phyloP scores from a whole-genome alignment of 2,888 invertebrate species.

The Sisyra terminalis region DNA sequence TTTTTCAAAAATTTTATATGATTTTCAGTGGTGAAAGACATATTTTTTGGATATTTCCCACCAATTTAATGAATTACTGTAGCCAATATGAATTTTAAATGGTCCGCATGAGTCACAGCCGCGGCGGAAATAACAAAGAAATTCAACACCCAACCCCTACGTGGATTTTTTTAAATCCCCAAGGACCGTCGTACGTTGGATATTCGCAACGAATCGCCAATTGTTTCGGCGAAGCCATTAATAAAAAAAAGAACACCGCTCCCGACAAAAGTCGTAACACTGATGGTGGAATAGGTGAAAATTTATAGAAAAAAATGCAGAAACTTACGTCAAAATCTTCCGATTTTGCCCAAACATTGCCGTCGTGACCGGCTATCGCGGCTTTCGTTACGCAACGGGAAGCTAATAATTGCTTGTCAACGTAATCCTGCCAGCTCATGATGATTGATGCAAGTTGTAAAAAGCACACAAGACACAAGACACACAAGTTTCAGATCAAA shows the following conservation, averaged over 20 bases:
- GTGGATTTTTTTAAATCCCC: no score
- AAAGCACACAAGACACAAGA: conserved; percentile 23
- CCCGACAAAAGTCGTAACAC: background rate
- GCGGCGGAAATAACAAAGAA: conserved; percentile 48
- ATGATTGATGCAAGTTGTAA: conserved; percentile 25
- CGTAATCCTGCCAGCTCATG: conserved; percentile 98
- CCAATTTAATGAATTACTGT: conserved; percentile 91
- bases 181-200: no score
- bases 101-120: conserved; percentile 96
- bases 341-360: conserved; percentile 89
- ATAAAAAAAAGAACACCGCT: no score
- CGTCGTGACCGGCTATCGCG: conserved; percentile 89
- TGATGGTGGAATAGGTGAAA: no score
- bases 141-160: no score
- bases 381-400: conserved; percentile 90
- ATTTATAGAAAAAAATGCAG: no score
- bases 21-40: conserved; percentile 49
- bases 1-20: background rate
- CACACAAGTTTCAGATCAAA: conserved; percentile 15
- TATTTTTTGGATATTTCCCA: conserved; percentile 87
- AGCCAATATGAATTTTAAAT: conserved; percentile 86
- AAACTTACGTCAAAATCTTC: conserved; percentile 83
- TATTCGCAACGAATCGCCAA: no score
- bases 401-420: conserved; percentile 91
- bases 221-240: no score